Evolutionary conservation across 2,888 invertebrate species (phyloP), one percentile per base, ranked within the genome.

Genomic region (Drepanosiphum platanoidis): DNA sequence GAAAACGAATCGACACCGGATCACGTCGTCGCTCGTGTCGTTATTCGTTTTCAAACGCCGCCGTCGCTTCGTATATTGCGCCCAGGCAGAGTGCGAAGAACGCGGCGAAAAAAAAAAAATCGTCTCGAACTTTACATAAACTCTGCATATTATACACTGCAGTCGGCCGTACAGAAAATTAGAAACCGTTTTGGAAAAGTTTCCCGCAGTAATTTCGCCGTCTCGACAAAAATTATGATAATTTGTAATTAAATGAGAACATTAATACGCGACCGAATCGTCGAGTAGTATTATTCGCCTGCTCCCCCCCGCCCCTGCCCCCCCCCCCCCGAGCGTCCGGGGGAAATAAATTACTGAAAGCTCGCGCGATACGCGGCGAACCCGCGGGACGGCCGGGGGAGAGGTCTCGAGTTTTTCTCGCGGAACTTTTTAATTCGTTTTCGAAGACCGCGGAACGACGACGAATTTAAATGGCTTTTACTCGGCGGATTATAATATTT

Each of bases 391-490:
- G 18, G 58, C 11, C 22, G 61, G 39, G 22, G n/a, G 22, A 8
- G 64, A 2, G 34, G 27, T 36, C 52, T 27, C 52, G 68, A 83
- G 72, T 83, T 83, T 74, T 83, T 64, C 61, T 74, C 64, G 64
- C 30, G n/a, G 46, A 83, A 83, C 82, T 83, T 83, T 82, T 83
- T 83, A 83, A 83, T 83, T 83, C 66, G 82, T 83, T 83, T 83
- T 83, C 64, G 82, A 83, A 83, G 82, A 74, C 82, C 64, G 32
- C 32, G n/a, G 32, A 22, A 82, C 8, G 42, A 82, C 8, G 42
- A 27, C 46, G 42, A 66, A 74, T 83, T 83, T 64, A 74, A 83
- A 83, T 74, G 72, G 64, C 74, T 83, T 82, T 83, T 74, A 66
- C 46, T 34, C 42, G n/a, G n/a, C 64, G 27, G 64, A 83, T 83